Conservation (phyloP, 2,797 vertebrate species). For the Gallinago solitaria region DNA sequence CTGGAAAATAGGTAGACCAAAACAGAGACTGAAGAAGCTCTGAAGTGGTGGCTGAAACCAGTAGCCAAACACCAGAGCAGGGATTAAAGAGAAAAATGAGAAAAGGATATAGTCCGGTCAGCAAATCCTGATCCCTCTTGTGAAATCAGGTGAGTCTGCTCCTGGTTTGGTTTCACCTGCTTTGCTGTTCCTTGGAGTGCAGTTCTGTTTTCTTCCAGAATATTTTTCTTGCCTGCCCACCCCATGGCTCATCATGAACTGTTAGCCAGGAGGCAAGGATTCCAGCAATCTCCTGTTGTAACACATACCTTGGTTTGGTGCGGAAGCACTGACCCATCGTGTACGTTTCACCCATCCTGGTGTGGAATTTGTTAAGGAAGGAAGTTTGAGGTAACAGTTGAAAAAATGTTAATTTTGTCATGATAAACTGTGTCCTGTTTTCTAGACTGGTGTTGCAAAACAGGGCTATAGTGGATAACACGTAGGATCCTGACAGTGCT, state of each 20-base stretch:
- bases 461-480: background rate
- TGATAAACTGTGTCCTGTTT: background rate
- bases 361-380: background rate
- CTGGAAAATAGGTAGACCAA: background rate
- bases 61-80: background rate
- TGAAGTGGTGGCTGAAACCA: background rate
- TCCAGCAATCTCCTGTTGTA: background rate
- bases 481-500: background rate
- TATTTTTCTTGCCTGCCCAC: background rate
- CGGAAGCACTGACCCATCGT: background rate
- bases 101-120: background rate
- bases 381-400: background rate
- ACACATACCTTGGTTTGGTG: background rate
- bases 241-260: background rate
- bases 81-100: background rate
- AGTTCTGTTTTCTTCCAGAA: background rate
- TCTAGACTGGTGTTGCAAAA: background rate
- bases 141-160: background rate
- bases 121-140: background rate
- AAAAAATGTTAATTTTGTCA: background rate
- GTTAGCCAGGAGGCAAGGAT: background rate
- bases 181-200: background rate
- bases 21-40: background rate
- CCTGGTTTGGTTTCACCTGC: background rate
- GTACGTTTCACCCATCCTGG: background rate